Evolutionary conservation across 2,113 vertebrate species (phyloP).

Genomic region (Aldabrachelys gigantea): DNA sequence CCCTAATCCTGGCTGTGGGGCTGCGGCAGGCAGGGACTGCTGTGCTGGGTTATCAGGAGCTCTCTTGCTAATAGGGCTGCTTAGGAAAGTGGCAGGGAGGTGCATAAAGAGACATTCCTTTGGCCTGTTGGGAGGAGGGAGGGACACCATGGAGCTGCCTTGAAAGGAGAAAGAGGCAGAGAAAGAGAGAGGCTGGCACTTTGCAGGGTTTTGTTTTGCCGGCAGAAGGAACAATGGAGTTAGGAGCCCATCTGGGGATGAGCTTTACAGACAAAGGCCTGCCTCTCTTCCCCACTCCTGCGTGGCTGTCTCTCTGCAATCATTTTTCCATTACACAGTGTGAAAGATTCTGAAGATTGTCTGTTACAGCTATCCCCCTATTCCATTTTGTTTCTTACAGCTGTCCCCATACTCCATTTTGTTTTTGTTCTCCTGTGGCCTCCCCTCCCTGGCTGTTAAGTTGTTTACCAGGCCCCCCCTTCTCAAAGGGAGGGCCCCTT

Average conservation of each 20-base stretch:
- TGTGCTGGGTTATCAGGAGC: not conserved
- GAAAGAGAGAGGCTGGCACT: fast-evolving
- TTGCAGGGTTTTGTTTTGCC: not conserved
- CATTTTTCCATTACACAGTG: not conserved
- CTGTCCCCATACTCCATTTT: no score
- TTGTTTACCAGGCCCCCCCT: no score
- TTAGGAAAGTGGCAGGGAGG: not conserved
- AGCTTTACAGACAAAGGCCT: not conserved
- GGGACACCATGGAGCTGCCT: fast-evolving
- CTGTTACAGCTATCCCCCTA: no score
- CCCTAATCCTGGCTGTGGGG: not conserved
- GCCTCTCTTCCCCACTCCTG: not conserved
- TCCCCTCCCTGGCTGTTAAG: no score
- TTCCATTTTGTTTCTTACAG: no score
- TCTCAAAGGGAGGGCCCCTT: no score
- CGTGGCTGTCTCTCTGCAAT: no score
- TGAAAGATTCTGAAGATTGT: not conserved
- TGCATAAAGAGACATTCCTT: not conserved
- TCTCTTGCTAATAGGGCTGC: not conserved
- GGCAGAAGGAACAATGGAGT: not conserved
- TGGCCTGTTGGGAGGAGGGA: not conserved
- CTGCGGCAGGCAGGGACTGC: not conserved
- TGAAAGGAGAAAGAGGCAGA: not conserved
- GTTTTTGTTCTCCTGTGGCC: no score
- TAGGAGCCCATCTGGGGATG: not conserved